Evolutionary conservation across 2,888 invertebrate genomes (phyloP).

Genomic region (Tetragonisca angustula): DNA sequence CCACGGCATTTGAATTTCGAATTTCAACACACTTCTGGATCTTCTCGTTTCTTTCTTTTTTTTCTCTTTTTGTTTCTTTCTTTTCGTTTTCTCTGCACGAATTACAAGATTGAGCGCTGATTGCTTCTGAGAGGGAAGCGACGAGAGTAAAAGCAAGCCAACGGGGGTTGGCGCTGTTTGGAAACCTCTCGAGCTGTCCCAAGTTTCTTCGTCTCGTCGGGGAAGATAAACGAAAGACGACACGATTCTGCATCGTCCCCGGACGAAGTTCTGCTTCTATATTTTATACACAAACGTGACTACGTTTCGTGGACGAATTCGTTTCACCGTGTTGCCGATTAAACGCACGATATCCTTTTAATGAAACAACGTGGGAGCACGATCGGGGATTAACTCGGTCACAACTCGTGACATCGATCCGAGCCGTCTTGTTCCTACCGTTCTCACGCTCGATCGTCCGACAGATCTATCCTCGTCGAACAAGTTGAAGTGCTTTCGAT

Average conservation of each 20-base stretch:
- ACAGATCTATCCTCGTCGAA: constrained; percentile 31
- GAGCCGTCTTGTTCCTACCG: constrained; percentile 11
- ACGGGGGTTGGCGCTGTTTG: too few relatives aligned
- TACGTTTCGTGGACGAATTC: too few relatives aligned
- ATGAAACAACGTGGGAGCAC: not conserved
- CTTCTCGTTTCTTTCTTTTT: too few relatives aligned
- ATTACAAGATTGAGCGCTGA: too few relatives aligned
- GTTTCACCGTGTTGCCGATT: not conserved
- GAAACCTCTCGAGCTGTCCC: not conserved
- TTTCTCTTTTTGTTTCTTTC: too few relatives aligned
- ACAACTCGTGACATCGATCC: constrained; percentile 8
- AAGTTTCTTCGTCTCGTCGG: not conserved
- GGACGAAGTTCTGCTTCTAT: not conserved
- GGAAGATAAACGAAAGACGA: not conserved
- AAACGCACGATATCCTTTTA: not conserved
- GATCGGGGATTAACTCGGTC: not conserved
- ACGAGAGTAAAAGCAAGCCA: too few relatives aligned
- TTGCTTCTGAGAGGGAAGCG: too few relatives aligned
- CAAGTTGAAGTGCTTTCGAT: constrained; percentile 54
- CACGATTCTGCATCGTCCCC: not conserved
- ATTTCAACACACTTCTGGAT: too few relatives aligned
- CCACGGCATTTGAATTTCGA: not conserved
- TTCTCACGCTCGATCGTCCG: constrained; percentile 23
- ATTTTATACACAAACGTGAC: too few relatives aligned
- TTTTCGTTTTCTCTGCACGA: too few relatives aligned